Percentiles rank a stretch among this genome's conserved stretches.
Evolutionary conservation across 2,888 invertebrate genomes (phyloP).

Genomic region (Sinelater perroti): DNA sequence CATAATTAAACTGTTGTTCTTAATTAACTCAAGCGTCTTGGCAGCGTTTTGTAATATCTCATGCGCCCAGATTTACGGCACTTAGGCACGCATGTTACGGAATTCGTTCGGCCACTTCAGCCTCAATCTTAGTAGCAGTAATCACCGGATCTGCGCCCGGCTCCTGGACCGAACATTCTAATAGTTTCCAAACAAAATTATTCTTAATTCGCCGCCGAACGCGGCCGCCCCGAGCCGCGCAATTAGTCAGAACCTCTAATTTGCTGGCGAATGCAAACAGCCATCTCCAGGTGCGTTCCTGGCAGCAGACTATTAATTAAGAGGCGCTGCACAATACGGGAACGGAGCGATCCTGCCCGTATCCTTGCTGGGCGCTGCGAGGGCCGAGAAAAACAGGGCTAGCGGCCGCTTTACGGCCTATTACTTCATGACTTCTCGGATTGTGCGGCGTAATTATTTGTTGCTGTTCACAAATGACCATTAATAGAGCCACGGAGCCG

Average conservation of each 20-base stretch:
- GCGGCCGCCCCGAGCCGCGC: not conserved
- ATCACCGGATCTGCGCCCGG: too few species aligned
- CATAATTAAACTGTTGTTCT: too few species aligned
- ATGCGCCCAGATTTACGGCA: too few species aligned
- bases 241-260: constrained; percentile 1
- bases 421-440: constrained; percentile 14
- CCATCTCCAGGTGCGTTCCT: constrained; percentile 8
- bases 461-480: constrained; percentile 22
- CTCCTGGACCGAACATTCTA: too few species aligned
- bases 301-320: constrained; percentile 6
- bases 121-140: too few species aligned
- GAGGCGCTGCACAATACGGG: constrained; percentile 13
- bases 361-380: too few species aligned
- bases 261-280: constrained; percentile 12
- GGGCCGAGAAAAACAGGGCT: constrained; percentile 6
- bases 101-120: too few species aligned
- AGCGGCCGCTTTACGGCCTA: constrained; percentile 12
- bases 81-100: too few species aligned
- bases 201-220: not conserved
- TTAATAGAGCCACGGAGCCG: constrained; percentile 17
- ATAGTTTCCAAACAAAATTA: not conserved
- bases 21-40: too few species aligned
- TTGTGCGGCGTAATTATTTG: constrained; percentile 17
- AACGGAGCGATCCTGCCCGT: too few species aligned
- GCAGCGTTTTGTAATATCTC: too few species aligned